Evolutionary conservation across 2,797 vertebrate genomes (phyloP).

Genomic region (Merluccius polli): DNA sequence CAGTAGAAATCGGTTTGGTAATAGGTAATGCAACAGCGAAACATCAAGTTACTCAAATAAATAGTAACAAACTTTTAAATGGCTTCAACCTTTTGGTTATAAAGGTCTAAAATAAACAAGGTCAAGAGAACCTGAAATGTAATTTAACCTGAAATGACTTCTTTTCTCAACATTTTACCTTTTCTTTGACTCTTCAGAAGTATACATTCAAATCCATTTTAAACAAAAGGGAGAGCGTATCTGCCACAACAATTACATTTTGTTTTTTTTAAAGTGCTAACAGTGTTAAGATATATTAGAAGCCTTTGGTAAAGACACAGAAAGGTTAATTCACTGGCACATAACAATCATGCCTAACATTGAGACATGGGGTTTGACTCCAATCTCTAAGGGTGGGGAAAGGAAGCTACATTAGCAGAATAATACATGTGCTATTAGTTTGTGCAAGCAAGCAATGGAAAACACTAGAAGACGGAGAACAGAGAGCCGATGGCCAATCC

Average conservation of each 20-base stretch:
- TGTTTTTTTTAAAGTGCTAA: slow-evolving; percentile 56
- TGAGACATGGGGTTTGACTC: not conserved
- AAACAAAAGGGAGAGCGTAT: slow-evolving; percentile 26
- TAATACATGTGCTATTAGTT: not conserved
- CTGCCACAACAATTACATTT: slow-evolving; percentile 13
- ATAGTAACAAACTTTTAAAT: not conserved
- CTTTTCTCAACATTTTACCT: not conserved
- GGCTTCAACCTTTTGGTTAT: not conserved
- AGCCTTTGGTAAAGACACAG: slow-evolving; percentile 35
- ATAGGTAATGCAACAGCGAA: not conserved
- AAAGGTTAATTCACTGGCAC: slow-evolving; percentile 36
- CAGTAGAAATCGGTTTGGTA: not conserved
- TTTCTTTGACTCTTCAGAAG: slow-evolving; percentile 39
- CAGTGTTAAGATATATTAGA: slow-evolving; percentile 37
- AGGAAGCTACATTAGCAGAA: slow-evolving; percentile 28
- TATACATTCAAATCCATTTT: slow-evolving; percentile 36
- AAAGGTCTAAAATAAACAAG: not conserved
- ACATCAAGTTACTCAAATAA: slow-evolving; percentile 1
- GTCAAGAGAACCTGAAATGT: slow-evolving; percentile 26
- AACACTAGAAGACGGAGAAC: slow-evolving; percentile 88
- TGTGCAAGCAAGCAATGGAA: not conserved
- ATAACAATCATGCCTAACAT: slow-evolving; percentile 46
- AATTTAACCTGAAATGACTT: slow-evolving; percentile 9
- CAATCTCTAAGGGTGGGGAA: slow-evolving; percentile 45
- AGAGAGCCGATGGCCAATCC: slow-evolving; percentile 93